Percentiles rank a stretch among this genome's conserved stretches.
phyloP scores from a whole-genome alignment of 1,140 invertebrate genomes.

The Bicyclus anynana region DNA sequence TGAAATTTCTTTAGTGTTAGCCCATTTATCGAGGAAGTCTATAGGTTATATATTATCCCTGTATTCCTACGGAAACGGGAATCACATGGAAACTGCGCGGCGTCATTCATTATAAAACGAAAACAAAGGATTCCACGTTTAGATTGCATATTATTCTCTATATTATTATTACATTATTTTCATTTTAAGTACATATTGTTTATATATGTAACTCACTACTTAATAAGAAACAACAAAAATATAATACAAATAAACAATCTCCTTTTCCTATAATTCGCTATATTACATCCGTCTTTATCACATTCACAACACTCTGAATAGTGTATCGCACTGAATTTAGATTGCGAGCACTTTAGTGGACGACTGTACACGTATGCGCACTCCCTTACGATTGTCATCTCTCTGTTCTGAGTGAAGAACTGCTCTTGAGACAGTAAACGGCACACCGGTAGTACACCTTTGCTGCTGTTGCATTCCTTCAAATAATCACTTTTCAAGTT shows the following conservation, averaged over 20 bases:
- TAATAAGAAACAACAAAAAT: not conserved
- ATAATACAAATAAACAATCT: not conserved
- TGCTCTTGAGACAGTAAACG: conserved; percentile 49
- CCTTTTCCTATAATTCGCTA: conserved; percentile 15
- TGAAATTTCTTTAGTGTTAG: too few relatives aligned
- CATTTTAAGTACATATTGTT: too few relatives aligned
- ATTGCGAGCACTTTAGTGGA: conserved; percentile 39
- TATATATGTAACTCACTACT: too few relatives aligned
- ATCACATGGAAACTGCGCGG: too few relatives aligned
- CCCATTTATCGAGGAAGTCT: too few relatives aligned
- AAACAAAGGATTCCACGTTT: too few relatives aligned
- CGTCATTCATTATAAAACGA: too few relatives aligned
- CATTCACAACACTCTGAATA: conserved; percentile 59
- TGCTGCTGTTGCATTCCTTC: conserved; percentile 36
- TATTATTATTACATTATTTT: too few relatives aligned
- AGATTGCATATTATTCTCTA: too few relatives aligned
- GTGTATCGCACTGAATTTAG: conserved; percentile 50
- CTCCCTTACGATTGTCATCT: conserved; percentile 45
- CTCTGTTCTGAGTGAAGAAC: conserved; percentile 43
- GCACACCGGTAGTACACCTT: conserved; percentile 28
- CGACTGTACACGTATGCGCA: conserved; percentile 49
- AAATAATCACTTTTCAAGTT: conserved; percentile 44
- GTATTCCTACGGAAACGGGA: too few relatives aligned
- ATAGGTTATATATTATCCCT: too few relatives aligned
- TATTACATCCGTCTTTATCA: conserved; percentile 59